Conservation (phyloP, 2,113 vertebrate genomes). For the Pimephales promelas region DNA sequence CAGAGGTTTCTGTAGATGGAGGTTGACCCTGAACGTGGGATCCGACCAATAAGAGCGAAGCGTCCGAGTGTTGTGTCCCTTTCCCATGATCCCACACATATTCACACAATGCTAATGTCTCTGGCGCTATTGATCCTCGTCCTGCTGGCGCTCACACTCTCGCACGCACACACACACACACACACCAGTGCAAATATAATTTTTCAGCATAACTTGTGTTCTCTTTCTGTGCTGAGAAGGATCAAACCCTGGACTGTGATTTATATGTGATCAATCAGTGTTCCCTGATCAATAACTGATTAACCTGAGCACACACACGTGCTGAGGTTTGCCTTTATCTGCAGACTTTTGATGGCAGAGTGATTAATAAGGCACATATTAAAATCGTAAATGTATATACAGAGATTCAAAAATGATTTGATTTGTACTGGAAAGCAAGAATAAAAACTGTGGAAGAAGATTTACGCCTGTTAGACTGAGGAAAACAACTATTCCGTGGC, state of each 20-base stretch:
- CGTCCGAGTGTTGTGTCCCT: slow-evolving; percentile 51
- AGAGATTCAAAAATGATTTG: too few species aligned
- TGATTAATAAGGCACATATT: background rate
- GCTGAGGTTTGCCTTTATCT: background rate
- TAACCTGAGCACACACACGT: background rate
- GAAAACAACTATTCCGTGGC: too few species aligned
- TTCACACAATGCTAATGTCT: slow-evolving; percentile 78
- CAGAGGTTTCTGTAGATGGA: slow-evolving; percentile 64
- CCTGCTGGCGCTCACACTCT: slow-evolving; percentile 46
- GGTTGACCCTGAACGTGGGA: slow-evolving; percentile 51
- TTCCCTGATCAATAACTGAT: background rate
- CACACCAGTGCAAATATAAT: background rate
- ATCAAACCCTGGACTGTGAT: background rate
- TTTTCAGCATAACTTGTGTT: background rate
- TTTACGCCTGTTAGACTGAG: too few species aligned
- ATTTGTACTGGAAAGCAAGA: too few species aligned
- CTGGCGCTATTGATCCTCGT: slow-evolving; percentile 70
- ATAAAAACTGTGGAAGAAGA: too few species aligned
- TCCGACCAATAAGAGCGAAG: slow-evolving; percentile 63
- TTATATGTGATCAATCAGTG: background rate
- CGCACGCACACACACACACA: slow-evolving; percentile 30
- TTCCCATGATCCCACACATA: slow-evolving; percentile 69
- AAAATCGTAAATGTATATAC: too few species aligned
- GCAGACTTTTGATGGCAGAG: background rate
- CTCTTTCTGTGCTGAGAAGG: background rate